Evolutionary conservation across 2,888 invertebrate species (phyloP), one percentile per base, ranked within the genome.

Genomic region (Baccha elongata): DNA sequence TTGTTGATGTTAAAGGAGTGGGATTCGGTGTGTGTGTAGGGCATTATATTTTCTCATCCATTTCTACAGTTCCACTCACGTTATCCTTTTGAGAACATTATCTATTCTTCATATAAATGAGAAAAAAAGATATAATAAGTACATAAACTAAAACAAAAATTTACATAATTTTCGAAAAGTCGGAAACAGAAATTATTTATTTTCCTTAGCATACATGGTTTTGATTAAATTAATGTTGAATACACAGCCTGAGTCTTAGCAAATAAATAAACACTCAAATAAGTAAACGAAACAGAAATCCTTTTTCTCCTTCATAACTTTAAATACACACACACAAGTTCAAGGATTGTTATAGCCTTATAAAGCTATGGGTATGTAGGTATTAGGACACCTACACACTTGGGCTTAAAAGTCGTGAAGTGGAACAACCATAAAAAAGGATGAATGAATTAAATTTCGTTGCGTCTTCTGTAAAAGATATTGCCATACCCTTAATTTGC

Each of bases 351-450:
- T 35, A 4, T n/a, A 21, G n/a, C n/a, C n/a, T n/a, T n/a, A n/a
- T n/a, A n/a, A n/a, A n/a, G n/a, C n/a, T 55, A 37, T n/a, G 23
- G 23, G 17, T 19, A 40, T 58, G 10, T 37, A 6, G 1, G 29
- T 40, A 10, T 1, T 40, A 40, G 3, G 13, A 11, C n/a, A n/a
- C n/a, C n/a, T n/a, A n/a, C n/a, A n/a, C n/a, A 40, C 23, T 58
- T 40, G 42, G 35, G 29, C 42, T 29, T 60, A 44, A 44, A 60
- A 65, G 55, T 46, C 55, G 55, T 67, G 74, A 58, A 74, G 58
- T 21, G 42, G 50, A 67, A 67, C 42, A 58, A 58, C 40, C 58
- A 74, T 74, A 67, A 60, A 62, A 48, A 67, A 58, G 67, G 67
- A 26, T 67, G 58, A 67, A 67, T 60, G 32, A 60, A 65, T 58